phyloP scores from a whole-genome alignment of 2,888 invertebrate species.

The Chaitophorus viminalis region DNA sequence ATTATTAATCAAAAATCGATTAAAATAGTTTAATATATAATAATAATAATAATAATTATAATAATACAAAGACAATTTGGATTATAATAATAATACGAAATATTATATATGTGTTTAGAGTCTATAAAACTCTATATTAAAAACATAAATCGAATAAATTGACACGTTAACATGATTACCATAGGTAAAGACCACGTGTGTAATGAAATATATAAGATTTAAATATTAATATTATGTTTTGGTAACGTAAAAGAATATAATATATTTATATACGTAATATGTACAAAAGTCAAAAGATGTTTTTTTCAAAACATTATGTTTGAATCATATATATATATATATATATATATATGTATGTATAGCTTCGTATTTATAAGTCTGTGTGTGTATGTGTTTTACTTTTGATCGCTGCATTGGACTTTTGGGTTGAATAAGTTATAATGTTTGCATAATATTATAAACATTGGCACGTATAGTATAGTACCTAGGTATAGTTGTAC shows the following conservation, averaged over 20 bases:
- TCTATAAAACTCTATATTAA: not conserved
- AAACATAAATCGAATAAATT: slow-evolving; percentile 28
- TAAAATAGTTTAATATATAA: slow-evolving; percentile 24
- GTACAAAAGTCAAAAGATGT: not conserved
- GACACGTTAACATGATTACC: slow-evolving; percentile 21
- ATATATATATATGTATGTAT: too few relatives aligned
- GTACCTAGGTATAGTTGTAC: too few relatives aligned
- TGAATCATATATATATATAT: not conserved
- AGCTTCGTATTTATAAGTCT: too few relatives aligned
- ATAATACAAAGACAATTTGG: not conserved
- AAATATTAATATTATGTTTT: slow-evolving; percentile 5
- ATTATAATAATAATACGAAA: slow-evolving; percentile 12
- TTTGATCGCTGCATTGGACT: too few relatives aligned
- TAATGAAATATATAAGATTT: slow-evolving; percentile 18
- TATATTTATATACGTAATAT: slow-evolving; percentile 7
- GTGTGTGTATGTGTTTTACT: too few relatives aligned
- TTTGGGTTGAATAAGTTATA: too few relatives aligned
- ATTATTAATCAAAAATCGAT: slow-evolving; percentile 41
- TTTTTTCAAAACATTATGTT: not conserved
- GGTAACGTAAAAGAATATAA: slow-evolving; percentile 28
- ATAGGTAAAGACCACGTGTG: slow-evolving; percentile 1
- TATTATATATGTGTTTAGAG: not conserved
- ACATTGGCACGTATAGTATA: too few relatives aligned
- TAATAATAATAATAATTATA: slow-evolving; percentile 4
- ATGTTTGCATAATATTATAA: too few relatives aligned